Evolutionary conservation across 1,140 invertebrate genomes (phyloP), one percentile per base, ranked within the genome.

Genomic region (Phthorimaea operculella): DNA sequence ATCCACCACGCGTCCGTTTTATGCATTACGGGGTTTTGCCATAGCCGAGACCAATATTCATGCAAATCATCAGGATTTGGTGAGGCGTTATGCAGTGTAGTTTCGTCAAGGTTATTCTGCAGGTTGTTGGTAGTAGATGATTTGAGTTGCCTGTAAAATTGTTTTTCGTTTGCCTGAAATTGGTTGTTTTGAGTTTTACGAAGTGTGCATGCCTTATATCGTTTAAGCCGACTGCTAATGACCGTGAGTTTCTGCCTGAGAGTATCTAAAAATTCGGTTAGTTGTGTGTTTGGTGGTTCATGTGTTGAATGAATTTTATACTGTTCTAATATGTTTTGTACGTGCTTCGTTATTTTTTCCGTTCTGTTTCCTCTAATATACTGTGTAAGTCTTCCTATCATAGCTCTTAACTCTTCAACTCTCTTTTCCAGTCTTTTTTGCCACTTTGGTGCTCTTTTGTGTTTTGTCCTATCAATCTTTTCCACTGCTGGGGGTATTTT

Each of bases 181-280:
- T 54, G 57, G 1, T n/a, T 42, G 45, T 67, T 67, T 54, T 63
- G 57, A 33, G 15, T 12, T 59, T 68, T 68, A 33, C 62, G 48
- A 9, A 52, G 33, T 34, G 33, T 60, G 18, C 58, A 66, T 42
- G 16, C 28, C 33, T 52, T 60, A 15, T 65, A 65, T 52, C 63
- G 42, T 16, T 14, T 8, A 6, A 45, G 14, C 8, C 42, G 42
- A 5, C 42, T n/a, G 42, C 8, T 10, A 10, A 45, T 55, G 0
- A 62, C 52, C 15, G 52, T 21, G 0, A 67, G 51, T 59, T 67
- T 67, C 52, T 67, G 64, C 63, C 63, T 67, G 16, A 67, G 33
- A 42, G 64, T 63, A 33, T 66, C 64, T 51, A 66, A 34, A 42
- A 28, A 44, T 16, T 51, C 15, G 42, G 34, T 33, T 47, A 55